phyloP scores from a whole-genome alignment of 2,888 invertebrate genomes.

The Artemia sp. region DNA sequence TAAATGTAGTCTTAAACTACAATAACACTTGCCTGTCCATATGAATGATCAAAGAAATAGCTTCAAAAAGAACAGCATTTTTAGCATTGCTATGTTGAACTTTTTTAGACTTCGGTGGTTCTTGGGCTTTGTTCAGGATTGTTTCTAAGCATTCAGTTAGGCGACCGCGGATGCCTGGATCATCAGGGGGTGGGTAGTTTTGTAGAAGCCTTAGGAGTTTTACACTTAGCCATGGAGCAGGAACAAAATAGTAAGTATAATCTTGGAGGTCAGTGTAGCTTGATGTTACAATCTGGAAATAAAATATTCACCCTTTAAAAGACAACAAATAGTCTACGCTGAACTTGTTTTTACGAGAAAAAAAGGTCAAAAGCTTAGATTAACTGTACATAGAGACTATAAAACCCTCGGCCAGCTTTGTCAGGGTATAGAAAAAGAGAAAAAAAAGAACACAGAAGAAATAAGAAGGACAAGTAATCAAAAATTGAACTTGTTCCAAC shows the following conservation, averaged over 20 bases:
- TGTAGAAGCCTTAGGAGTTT: constrained; percentile 87
- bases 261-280: constrained; percentile 98
- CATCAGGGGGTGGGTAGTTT: constrained; percentile 95
- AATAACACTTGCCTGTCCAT: constrained; percentile 51
- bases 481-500: too few relatives aligned
- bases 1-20: too few relatives aligned
- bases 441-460: too few relatives aligned
- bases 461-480: too few relatives aligned
- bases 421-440: too few relatives aligned
- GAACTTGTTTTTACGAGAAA: constrained; percentile 14
- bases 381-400: background rate
- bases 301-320: constrained; percentile 19
- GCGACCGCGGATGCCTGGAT: constrained; percentile 87
- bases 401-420: too few relatives aligned
- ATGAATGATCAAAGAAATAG: constrained; percentile 97
- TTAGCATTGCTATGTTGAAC: constrained; percentile 99
- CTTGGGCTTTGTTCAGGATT: constrained; percentile 94
- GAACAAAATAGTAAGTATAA: constrained; percentile 99
- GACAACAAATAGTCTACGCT: constrained; percentile 16
- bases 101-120: constrained; percentile 98
- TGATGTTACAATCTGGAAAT: constrained; percentile 76
- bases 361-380: constrained; percentile 13
- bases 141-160: constrained; percentile 95
- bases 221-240: constrained; percentile 99
- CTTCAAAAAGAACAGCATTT: constrained; percentile 98